Conservation (phyloP, 2,113 vertebrate genomes). For the Amblyornis subalaris region DNA sequence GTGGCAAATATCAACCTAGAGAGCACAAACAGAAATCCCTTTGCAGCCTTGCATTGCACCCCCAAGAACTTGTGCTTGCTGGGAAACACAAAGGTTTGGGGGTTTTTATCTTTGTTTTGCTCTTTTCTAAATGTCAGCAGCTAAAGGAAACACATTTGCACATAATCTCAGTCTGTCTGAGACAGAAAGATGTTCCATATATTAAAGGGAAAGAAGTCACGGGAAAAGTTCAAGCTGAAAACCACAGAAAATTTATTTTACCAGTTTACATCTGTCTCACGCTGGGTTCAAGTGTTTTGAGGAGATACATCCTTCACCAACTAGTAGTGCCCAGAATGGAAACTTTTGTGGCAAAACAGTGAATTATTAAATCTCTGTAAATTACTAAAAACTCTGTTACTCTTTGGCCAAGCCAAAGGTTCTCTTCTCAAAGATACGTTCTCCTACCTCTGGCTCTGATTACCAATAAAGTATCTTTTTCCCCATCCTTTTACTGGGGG, state of each 20-base stretch:
- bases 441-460: background rate
- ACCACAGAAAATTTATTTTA: background rate
- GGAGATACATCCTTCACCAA: accelerated
- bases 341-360: background rate
- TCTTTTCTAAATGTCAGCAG: background rate
- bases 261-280: background rate
- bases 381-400: background rate
- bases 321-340: background rate
- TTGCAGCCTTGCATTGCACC: background rate
- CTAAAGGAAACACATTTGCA: background rate
- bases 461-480: background rate
- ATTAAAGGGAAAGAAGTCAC: background rate
- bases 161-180: background rate
- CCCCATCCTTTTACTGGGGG: background rate
- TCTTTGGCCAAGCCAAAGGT: background rate
- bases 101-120: background rate
- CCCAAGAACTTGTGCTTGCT: background rate
- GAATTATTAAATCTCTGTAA: background rate
- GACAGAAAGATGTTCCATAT: background rate
- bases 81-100: background rate
- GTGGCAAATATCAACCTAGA: background rate
- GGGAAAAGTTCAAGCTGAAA: background rate
- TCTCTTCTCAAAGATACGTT: background rate
- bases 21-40: background rate
- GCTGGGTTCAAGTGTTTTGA: background rate